Evolutionary conservation across 2,113 vertebrate genomes (phyloP).

Genomic region (Meriones unguiculatus): DNA sequence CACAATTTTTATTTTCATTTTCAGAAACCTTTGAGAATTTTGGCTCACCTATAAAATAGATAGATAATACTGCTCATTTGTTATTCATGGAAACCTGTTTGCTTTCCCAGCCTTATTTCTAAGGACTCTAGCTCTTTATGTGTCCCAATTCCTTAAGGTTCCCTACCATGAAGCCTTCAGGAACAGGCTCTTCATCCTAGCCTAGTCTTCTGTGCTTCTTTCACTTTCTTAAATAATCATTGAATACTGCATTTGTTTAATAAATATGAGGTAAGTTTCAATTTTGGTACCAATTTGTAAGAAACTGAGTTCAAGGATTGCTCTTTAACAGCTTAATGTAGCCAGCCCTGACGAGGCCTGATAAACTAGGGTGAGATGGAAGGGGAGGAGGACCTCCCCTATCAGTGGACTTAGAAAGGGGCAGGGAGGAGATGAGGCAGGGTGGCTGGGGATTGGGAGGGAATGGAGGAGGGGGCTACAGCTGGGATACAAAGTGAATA

Average conservation of each 20-base stretch:
- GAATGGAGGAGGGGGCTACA: too few species aligned
- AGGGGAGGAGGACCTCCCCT: too few species aligned
- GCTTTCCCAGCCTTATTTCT: background rate
- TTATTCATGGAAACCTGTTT: background rate
- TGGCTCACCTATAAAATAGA: background rate
- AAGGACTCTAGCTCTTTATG: background rate
- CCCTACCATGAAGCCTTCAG: background rate
- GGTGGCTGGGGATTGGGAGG: too few species aligned
- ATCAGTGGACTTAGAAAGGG: too few species aligned
- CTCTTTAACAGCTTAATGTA: slow-evolving; percentile 1
- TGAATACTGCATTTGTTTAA: slow-evolving; percentile 14
- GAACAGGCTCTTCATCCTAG: background rate
- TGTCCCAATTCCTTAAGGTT: background rate
- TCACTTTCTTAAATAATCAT: background rate
- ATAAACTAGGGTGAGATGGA: too few species aligned
- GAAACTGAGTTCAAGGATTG: background rate
- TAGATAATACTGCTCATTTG: background rate
- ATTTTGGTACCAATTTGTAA: slow-evolving; percentile 3
- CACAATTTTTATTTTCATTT: background rate
- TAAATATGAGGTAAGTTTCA: slow-evolving; percentile 10
- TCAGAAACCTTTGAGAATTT: background rate
- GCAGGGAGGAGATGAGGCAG: too few species aligned
- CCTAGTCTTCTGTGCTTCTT: background rate
- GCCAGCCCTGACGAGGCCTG: background rate
- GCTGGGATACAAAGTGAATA: too few species aligned